Percentiles rank a stretch among this genome's conserved stretches.
Evolutionary conservation across 2,113 vertebrate genomes (phyloP).

Genomic region (Marmota monax): DNA sequence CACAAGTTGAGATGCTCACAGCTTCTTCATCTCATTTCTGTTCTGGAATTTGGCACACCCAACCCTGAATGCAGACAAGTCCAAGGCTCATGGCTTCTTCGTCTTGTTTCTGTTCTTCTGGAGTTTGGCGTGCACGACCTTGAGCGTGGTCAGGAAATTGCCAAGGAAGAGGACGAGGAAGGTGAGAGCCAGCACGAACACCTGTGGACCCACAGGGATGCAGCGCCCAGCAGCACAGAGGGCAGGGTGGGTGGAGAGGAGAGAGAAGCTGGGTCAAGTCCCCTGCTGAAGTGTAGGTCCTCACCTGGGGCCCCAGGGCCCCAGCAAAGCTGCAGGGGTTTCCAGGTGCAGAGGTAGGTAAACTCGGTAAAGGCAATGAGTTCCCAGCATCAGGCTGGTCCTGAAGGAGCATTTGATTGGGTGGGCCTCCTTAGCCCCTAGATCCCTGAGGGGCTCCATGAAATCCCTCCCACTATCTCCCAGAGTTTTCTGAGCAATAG

Average conservation of each 20-base stretch:
- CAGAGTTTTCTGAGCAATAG: neutral
- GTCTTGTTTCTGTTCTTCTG: constrained; percentile 92
- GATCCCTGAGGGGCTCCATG: neutral
- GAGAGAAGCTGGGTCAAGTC: neutral
- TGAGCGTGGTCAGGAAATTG: constrained; percentile 97
- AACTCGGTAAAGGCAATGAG: neutral
- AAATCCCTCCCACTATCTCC: neutral
- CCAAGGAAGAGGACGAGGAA: constrained; percentile 98
- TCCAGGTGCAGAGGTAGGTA: too few relatives aligned
- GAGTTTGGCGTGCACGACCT: constrained; percentile 96
- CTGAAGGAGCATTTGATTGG: neutral
- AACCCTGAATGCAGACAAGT: constrained; percentile 95
- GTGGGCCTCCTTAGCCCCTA: neutral
- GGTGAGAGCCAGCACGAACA: constrained; percentile 95
- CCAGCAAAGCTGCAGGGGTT: fast-evolving
- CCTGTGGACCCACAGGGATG: constrained; percentile 82
- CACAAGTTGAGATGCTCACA: constrained; percentile 68
- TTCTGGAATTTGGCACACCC: constrained; percentile 96
- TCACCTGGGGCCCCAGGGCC: fast-evolving
- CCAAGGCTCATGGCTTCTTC: constrained; percentile 87
- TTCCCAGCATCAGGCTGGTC: neutral
- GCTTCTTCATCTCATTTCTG: constrained; percentile 82
- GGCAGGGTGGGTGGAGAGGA: too few relatives aligned
- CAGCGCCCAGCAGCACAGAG: fast-evolving
- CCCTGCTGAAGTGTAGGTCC: too few relatives aligned